These are phyloP conservation scores for Philaethria dido DNA, from an alignment of 2,888 invertebrate genomes.

Conservation along the genomic window DNA sequence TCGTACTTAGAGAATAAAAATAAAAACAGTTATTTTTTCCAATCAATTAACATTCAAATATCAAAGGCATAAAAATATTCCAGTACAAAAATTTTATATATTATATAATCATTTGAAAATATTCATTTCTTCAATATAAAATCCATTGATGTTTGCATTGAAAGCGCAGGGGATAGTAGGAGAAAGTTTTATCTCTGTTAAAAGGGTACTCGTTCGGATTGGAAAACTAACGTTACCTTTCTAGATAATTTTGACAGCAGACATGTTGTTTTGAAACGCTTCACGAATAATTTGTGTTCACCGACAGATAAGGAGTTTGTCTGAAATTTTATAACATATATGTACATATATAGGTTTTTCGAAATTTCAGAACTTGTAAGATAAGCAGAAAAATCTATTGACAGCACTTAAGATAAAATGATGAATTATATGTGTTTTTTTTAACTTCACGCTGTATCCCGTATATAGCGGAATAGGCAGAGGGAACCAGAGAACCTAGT, in stretches of 20 bases:
- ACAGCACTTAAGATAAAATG: too few relatives aligned
- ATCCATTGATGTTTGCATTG: conserved; percentile 4
- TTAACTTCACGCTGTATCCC: too few relatives aligned
- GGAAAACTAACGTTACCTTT: conserved; percentile 34
- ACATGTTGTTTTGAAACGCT: conserved; percentile 32
- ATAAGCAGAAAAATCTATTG: too few relatives aligned
- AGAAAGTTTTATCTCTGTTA: conserved; percentile 36
- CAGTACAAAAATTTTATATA: background rate
- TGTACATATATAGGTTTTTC: too few relatives aligned
- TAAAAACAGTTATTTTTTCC: background rate
- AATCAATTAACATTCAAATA: background rate
- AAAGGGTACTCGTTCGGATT: conserved; percentile 37
- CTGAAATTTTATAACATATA: too few relatives aligned
- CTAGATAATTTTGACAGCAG: conserved; percentile 29
- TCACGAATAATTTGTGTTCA: conserved; percentile 26
- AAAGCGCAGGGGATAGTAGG: conserved; percentile 27
- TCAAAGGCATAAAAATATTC: background rate
- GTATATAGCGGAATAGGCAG: too few relatives aligned
- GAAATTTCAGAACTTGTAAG: too few relatives aligned
- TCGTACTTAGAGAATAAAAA: background rate
- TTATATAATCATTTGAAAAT: background rate
- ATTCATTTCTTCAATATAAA: background rate
- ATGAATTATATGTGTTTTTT: too few relatives aligned
- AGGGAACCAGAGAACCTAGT: too few relatives aligned
- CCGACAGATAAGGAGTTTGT: background rate